Evolutionary conservation across 2,888 invertebrate genomes (phyloP).

Genomic region (Spilarctia lutea): DNA sequence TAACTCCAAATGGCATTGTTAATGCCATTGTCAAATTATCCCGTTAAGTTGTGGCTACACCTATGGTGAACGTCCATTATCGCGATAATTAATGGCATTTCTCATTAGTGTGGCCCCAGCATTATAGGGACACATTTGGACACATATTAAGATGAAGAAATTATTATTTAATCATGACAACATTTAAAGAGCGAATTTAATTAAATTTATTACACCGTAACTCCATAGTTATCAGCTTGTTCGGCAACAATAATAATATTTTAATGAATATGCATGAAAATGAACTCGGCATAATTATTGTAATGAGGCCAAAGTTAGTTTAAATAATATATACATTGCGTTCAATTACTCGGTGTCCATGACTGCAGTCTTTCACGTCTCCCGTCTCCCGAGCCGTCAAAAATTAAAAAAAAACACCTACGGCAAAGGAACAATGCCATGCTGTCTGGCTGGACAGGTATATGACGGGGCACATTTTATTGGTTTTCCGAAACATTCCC

Average conservation of each 20-base stretch:
- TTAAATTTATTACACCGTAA: conserved; percentile 18
- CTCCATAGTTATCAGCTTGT: conserved; percentile 16
- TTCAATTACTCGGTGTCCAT: conserved; percentile 48
- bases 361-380: conserved; percentile 53
- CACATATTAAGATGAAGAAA: conserved; percentile 14
- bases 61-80: too few species aligned
- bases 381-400: conserved; percentile 58
- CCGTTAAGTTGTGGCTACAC: too few species aligned
- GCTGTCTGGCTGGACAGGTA: conserved; percentile 86
- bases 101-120: too few species aligned
- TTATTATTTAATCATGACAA: conserved; percentile 18
- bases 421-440: conserved; percentile 80
- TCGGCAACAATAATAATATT: conserved; percentile 35
- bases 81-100: too few species aligned
- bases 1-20: too few species aligned
- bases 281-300: conserved; percentile 30
- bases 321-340: conserved; percentile 50
- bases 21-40: too few species aligned
- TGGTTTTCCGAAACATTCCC: conserved; percentile 86
- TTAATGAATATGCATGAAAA: conserved; percentile 39
- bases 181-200: conserved; percentile 18
- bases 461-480: conserved; percentile 87
- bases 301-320: conserved; percentile 44
- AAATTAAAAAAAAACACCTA: conserved; percentile 63
- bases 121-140: conserved; percentile 24